Evolutionary conservation across 2,888 invertebrate species (phyloP).

Genomic region (Entomobrya multifasciata): DNA sequence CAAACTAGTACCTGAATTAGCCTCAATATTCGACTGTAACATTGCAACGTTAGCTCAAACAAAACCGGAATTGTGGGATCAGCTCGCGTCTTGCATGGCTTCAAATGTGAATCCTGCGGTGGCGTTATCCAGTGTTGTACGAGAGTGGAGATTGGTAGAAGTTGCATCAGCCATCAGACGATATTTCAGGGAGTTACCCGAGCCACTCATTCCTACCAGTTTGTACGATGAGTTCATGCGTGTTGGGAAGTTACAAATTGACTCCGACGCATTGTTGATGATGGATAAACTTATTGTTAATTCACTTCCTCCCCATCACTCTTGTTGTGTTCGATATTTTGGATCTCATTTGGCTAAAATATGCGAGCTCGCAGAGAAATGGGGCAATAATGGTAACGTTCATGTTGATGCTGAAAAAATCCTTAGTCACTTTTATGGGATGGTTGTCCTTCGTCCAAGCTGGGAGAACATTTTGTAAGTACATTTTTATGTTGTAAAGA

Average conservation of each 20-base stretch:
- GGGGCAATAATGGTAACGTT: constrained; percentile 68
- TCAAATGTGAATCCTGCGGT: constrained; percentile 58
- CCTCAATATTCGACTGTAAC: constrained; percentile 63
- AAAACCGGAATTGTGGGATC: constrained; percentile 66
- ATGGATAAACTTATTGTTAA: constrained; percentile 77
- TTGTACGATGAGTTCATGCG: constrained; percentile 87
- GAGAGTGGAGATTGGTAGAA: constrained; percentile 77
- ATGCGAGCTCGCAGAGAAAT: constrained; percentile 71
- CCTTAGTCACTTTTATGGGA: constrained; percentile 76
- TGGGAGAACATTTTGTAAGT: constrained; percentile 89
- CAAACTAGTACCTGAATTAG: constrained; percentile 72
- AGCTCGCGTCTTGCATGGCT: constrained; percentile 56
- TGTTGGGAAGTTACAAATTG: constrained; percentile 74
- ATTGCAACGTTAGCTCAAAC: constrained; percentile 59
- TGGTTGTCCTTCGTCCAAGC: constrained; percentile 87
- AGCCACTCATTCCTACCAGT: constrained; percentile 88
- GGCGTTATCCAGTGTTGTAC: constrained; percentile 45
- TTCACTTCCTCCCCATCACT: constrained; percentile 76
- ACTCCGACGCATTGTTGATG: constrained; percentile 77
- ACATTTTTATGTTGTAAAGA: neutral
- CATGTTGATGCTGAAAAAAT: constrained; percentile 74
- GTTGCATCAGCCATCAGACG: constrained; percentile 86
- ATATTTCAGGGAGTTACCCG: constrained; percentile 88
- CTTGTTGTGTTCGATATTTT: constrained; percentile 75
- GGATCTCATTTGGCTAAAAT: constrained; percentile 77